Base-by-base conservation (phyloP, 1,140 invertebrate species). In the Drosophila malerkotliana region DNA sequence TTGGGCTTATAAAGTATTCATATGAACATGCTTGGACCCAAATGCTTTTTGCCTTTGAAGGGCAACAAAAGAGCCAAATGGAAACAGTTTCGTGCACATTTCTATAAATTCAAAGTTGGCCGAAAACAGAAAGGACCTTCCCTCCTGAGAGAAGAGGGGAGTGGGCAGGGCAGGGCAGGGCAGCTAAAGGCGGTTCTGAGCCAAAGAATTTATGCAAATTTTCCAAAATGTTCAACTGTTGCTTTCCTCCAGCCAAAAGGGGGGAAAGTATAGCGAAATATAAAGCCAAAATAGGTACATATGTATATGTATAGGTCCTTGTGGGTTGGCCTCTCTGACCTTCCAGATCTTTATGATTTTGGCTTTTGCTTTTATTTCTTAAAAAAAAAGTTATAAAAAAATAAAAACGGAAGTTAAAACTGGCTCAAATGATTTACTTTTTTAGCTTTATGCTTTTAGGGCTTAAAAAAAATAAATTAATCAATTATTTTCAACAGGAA, bases 1-100 rank as follows among this genome's bases (percentile, higher is more conserved):
- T 60, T 67, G 68, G 69, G 64, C 78, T 88, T 87, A 88, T 87
- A 87, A 87, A 88, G 85, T 79, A 87, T 87, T 87, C 83, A 87
- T 87, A 82, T 72, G 79, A 53, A 87, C 74, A 82, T 88, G 83
- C 72, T 37, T 69, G 66, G 48, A 56, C 79, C 63, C 69, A 74
- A 64, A 71, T 75, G 79, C 21, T 21, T 21, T 2, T 21, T 21
- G 21, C 69, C 59, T 79, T 84, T 84, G 73, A 77, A 77, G 73
- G 52, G 30, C 69, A 59, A 61, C 57, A 67, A 49, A 37, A 66
- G 47, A 63, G 49, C 24, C 75, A 77, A 87, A 87, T 87, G 83
- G 67, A 87, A 87, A 79, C 79, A 60, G 71, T 79, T 69, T 82
- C 78, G 71, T 87, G 69, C 74, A 82, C 74, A 87, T 74, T 85